Conservation (phyloP, 2,888 invertebrate species). For the Unio delphinus region DNA sequence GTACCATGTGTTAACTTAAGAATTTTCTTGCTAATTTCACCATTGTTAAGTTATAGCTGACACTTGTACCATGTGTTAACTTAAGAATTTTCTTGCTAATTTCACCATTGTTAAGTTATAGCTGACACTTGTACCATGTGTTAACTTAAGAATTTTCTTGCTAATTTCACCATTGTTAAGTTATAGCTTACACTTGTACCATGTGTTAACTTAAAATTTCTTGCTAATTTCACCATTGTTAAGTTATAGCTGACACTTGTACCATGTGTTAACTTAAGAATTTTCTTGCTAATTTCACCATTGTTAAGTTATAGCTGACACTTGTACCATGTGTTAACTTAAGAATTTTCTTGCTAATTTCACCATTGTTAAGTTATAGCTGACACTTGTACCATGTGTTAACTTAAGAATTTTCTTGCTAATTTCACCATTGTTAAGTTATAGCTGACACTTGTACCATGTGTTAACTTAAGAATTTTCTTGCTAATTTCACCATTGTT, state of each 20-base stretch:
- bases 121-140: no score
- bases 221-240: constrained; percentile 69
- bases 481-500: constrained; percentile 69
- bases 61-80: no score
- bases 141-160: constrained; percentile 63
- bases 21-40: constrained; percentile 70
- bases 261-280: constrained; percentile 53
- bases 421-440: constrained; percentile 70
- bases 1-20: constrained; percentile 45
- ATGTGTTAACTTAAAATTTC: constrained; percentile 61
- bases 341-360: constrained; percentile 69
- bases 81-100: constrained; percentile 69
- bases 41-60: constrained; percentile 69
- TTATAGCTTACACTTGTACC: no score
- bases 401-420: constrained; percentile 66
- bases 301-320: constrained; percentile 69
- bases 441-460: no score
- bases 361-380: constrained; percentile 69
- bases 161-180: constrained; percentile 69
- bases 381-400: no score
- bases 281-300: constrained; percentile 69
- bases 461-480: constrained; percentile 61
- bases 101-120: constrained; percentile 70
- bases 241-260: constrained; percentile 70
- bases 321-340: no score